Evolutionary conservation across 2,113 vertebrate genomes (phyloP), one percentile per base, ranked within the genome.

Genomic region (Catharus minimus): DNA sequence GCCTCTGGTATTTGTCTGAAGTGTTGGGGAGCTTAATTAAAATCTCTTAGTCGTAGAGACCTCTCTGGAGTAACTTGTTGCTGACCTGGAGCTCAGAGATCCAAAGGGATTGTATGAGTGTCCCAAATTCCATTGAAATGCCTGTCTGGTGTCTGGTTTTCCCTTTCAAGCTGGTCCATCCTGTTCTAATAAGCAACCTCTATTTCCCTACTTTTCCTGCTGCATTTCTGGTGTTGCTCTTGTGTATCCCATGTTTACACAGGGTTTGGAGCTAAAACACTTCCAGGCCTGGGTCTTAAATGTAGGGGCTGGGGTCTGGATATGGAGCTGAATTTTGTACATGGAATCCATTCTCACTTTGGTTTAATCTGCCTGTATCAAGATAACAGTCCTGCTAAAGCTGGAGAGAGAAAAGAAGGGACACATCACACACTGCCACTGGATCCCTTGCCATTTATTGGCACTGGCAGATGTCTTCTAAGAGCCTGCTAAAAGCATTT

Each of bases 401-500:
- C 19, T 61, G 38, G 26, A 33, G 80, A 26, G 80, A 32, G 19
- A 41, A 56, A 43, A 67, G 30, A 71, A 60, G 15, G 56, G 43
- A 52, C 62, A 38, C 39, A 4, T 52, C 41, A 27, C 32, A 32
- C 21, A 7, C 21, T 60, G 26, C 75, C 28, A 5, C 3, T 39
- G 33, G 36, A 52, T 73, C 44, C 19, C 46, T 81, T 53, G 53
- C 27, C 36, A 14, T 76, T 92, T 75, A 53, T 65, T 78, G 68
- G 28, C 69, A n/a, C 24, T 39, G 53, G 12, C 19, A 55, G 15
- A n/a, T 82, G 86, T 78, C 64, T 62, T 66, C 46, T 27, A 47
- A 83, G 47, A 91, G 81, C 57, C 24, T 57, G 50, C 76, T 78
- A 73, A 88, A 88, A 88, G 46, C 66, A 28, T 81, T 92, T 67